Base-by-base conservation (phyloP, 2,888 invertebrate genomes). In the Drosophila phalerata region DNA sequence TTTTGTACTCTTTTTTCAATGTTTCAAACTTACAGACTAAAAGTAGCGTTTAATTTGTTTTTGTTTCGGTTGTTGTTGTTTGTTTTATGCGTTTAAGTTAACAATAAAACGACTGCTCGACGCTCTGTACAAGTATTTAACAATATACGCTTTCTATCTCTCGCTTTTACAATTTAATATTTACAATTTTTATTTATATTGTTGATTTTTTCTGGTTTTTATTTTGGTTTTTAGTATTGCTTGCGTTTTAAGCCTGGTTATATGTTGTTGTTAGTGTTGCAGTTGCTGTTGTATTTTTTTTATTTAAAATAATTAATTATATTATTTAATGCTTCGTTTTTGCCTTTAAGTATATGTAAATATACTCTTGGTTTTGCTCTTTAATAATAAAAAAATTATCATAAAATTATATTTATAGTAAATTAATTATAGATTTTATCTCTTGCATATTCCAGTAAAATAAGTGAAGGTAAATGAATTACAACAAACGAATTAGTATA, bases 1-100 rank as follows among this genome's bases (percentile, higher is more conserved):
- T 68, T 85, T 85, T 85, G 84, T 85, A 85, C 84, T 85, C 75
- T 87, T 87, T 75, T 87, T 82, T 85, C 77, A 79, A 73, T 79
- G 61, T 78, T 78, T 63, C 34, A 45, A 67, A 69, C 84, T 77
- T 81, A 85, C 73, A 40, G 19, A 47, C 68, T 75, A 75, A 45
- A 48, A 57, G 55, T 70, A 63, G 51, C 40, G 37, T 56, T 60
- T 30, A 32, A 28, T 17, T 34, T 45, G 17, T 69, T 53, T 40
- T 30, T 30, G 6, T 10, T 30, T 30, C 51, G 40, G 17, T 69
- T 53, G 43, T 28, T 69, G 47, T 17, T 47, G 38, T 53, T 57
- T 49, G 48, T 19, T 30, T 48, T 30, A 28, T 43, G 22, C 43
- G 22, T 45, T 47, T 13, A 45, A 22, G n/a, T 52, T 61, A 38